These are phyloP conservation scores for Microplitis deprimator DNA, from an alignment of 2,888 invertebrate species.

Conservation along the genomic window DNA sequence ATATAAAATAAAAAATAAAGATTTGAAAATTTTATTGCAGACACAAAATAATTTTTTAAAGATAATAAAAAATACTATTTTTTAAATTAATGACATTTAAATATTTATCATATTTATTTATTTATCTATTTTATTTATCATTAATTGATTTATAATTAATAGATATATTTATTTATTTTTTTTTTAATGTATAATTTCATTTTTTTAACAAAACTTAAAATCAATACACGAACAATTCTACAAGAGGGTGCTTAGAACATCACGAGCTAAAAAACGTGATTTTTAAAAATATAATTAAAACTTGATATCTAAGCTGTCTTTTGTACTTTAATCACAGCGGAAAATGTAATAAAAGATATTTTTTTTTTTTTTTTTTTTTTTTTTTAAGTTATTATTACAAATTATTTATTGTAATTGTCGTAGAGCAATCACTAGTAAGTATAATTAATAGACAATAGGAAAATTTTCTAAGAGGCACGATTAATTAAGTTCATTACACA, in stretches of 20 bases:
- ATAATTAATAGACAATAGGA: conserved; percentile 20
- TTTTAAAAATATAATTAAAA: not conserved
- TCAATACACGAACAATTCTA: not conserved
- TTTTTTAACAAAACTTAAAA: not conserved
- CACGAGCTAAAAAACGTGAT: not conserved
- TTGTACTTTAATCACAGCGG: conserved; percentile 28
- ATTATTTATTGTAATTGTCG: conserved; percentile 5
- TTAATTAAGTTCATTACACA: conserved; percentile 17
- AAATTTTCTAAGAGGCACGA: conserved; percentile 19
- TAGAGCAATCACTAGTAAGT: not conserved
- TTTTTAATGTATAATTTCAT: not conserved
- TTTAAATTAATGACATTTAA: not conserved
- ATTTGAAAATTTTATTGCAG: not conserved
- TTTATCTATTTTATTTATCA: not conserved
- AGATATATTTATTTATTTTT: not conserved
- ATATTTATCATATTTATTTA: not conserved
- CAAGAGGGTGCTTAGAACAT: conserved; percentile 1
- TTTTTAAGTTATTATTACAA: conserved; percentile 7
- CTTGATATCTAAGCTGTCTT: conserved; percentile 18
- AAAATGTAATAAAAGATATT: conserved; percentile 14
- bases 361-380: not conserved
- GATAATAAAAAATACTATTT: not conserved
- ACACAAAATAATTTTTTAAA: not conserved
- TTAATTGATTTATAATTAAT: not conserved
- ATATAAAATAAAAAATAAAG: not conserved